Percentiles rank a stretch among this genome's conserved stretches.
These are phyloP conservation scores for Muntiacus muntjak DNA, from an alignment of 2,113 vertebrate species.

Conservation along the genomic window DNA sequence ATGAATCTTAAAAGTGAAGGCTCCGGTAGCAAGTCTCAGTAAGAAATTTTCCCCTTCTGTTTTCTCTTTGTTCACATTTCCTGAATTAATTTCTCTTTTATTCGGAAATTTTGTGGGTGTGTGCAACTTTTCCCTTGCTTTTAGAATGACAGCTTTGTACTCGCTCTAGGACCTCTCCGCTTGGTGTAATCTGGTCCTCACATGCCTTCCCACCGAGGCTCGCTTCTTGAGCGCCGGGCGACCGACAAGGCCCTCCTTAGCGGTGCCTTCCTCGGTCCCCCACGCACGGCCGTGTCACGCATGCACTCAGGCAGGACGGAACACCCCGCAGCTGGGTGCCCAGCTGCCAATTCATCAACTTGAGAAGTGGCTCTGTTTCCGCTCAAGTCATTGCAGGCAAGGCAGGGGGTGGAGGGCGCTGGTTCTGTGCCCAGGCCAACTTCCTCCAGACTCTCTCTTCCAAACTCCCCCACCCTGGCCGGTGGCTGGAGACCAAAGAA, in stretches of 20 bases:
- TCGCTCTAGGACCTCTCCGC: not conserved
- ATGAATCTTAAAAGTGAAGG: slow-evolving; percentile 30
- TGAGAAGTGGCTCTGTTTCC: slow-evolving; percentile 24
- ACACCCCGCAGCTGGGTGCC: slow-evolving; percentile 10
- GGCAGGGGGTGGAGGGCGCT: not conserved
- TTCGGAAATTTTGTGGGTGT: not conserved
- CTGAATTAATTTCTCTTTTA: not conserved
- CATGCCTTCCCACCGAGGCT: not conserved
- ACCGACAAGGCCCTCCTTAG: not conserved
- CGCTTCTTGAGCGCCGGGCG: not conserved
- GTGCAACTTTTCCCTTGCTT: not conserved
- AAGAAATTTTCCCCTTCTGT: not conserved
- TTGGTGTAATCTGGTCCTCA: not conserved
- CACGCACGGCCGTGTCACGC: not conserved
- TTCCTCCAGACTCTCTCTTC: not conserved
- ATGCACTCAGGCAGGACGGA: not conserved
- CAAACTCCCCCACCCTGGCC: not conserved
- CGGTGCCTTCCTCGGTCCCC: slow-evolving; percentile 18
- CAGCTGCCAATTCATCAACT: not conserved
- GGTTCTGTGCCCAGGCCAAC: not conserved
- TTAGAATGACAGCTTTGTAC: not conserved
- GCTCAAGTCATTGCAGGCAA: not conserved
- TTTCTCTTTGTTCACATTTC: not conserved
- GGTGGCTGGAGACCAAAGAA: not conserved
- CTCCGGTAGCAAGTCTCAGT: not conserved